These are phyloP conservation scores for Lytechinus variegatus DNA, from an alignment of 35 echinoderm and acorn worm genomes.

Conservation along the genomic window DNA sequence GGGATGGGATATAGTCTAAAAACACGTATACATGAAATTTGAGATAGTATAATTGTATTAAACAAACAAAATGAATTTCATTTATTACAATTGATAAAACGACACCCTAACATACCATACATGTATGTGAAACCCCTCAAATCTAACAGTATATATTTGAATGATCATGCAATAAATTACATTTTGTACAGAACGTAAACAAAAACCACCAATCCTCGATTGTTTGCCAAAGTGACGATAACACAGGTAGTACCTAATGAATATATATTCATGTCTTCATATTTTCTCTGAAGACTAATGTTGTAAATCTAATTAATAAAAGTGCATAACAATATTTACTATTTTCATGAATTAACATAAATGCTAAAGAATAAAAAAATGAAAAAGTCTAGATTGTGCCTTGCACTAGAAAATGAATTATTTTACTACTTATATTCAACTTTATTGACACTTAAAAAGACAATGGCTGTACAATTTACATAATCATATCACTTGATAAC, in stretches of 20 bases:
- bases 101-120: background rate
- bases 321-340: background rate
- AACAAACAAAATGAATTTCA: background rate
- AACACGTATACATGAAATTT: too few relatives aligned
- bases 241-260: background rate
- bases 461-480: too few relatives aligned
- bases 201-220: background rate
- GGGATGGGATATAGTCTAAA: too few relatives aligned
- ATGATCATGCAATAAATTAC: background rate
- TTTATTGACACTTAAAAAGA: too few relatives aligned
- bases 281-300: too few relatives aligned
- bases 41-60: background rate
- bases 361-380: too few relatives aligned
- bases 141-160: background rate
- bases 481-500: too few relatives aligned
- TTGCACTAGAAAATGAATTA: too few relatives aligned
- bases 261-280: background rate
- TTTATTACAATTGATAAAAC: background rate
- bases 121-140: background rate
- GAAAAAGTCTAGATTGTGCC: too few relatives aligned
- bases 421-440: too few relatives aligned
- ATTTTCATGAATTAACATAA: background rate
- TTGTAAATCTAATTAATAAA: background rate
- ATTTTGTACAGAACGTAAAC: background rate
- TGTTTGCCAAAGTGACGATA: background rate